Percentiles rank a stretch among this genome's conserved stretches.
phyloP scores from a whole-genome alignment of 64 coral and sea anemone species.

The Porites australiensis region DNA sequence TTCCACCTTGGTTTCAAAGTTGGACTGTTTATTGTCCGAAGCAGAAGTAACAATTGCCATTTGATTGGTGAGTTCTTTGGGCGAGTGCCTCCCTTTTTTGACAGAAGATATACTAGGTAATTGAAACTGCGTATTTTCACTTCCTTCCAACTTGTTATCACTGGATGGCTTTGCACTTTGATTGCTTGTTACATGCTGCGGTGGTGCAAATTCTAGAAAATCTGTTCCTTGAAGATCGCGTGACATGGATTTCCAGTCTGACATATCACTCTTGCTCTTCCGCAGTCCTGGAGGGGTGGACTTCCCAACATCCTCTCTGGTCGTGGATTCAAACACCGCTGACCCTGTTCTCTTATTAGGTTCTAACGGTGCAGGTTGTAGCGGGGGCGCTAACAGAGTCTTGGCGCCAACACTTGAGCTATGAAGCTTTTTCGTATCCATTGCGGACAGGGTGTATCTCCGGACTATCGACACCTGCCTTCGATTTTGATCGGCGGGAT shows the following conservation, averaged over 20 bases:
- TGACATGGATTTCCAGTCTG: slow-evolving; percentile 44
- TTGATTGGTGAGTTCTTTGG: background rate
- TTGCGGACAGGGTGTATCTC: slow-evolving; percentile 20
- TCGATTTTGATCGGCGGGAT: background rate
- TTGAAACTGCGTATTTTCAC: background rate
- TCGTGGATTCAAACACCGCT: background rate
- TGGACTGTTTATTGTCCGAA: background rate
- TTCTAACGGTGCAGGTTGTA: background rate
- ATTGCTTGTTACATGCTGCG: background rate
- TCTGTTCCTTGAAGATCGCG: slow-evolving; percentile 14
- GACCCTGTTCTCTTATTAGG: background rate
- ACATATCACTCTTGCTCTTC: slow-evolving; percentile 46
- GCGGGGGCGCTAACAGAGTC: background rate
- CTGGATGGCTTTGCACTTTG: background rate
- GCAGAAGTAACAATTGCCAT: background rate
- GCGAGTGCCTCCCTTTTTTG: slow-evolving; percentile 8
- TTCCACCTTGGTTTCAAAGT: background rate
- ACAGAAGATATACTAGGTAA: slow-evolving; percentile 18
- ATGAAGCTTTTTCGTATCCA: slow-evolving; percentile 33
- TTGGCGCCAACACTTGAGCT: background rate
- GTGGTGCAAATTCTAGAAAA: background rate
- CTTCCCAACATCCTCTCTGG: background rate
- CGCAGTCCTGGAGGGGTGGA: slow-evolving; percentile 34
- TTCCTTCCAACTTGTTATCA: slow-evolving; percentile 12
- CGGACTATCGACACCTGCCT: background rate